Evolutionary conservation across 2,888 invertebrate genomes (phyloP).

Genomic region (Polymixis flavicincta): DNA sequence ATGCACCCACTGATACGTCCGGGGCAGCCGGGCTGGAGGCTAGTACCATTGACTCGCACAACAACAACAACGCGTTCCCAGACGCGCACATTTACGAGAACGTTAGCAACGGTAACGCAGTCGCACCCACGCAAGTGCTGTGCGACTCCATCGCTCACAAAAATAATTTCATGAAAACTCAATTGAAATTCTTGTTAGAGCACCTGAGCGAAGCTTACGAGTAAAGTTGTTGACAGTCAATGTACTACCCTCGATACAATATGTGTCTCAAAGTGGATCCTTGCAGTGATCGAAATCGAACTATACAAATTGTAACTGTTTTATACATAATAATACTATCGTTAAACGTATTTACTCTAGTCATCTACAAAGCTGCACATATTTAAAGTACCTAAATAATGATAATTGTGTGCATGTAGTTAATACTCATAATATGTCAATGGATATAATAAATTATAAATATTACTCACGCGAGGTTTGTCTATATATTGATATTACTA

Average conservation of each 20-base stretch:
- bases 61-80: slow-evolving; percentile 80
- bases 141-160: slow-evolving; percentile 89
- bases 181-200: slow-evolving; percentile 92
- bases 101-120: slow-evolving; percentile 88
- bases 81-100: slow-evolving; percentile 81
- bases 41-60: slow-evolving; percentile 84
- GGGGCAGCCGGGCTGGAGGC: slow-evolving; percentile 81
- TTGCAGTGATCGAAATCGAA: slow-evolving; percentile 90
- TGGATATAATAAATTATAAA: slow-evolving; percentile 79
- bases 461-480: slow-evolving; percentile 80
- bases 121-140: slow-evolving; percentile 86
- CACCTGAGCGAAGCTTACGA: slow-evolving; percentile 92
- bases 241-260: slow-evolving; percentile 87
- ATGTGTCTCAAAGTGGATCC: slow-evolving; percentile 88
- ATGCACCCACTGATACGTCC: slow-evolving; percentile 81
- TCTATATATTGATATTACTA: slow-evolving; percentile 78
- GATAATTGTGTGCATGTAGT: slow-evolving; percentile 86
- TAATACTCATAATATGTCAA: slow-evolving; percentile 86
- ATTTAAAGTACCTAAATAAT: slow-evolving; percentile 81
- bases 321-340: slow-evolving; percentile 84
- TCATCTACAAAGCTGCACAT: slow-evolving; percentile 90
- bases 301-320: slow-evolving; percentile 85
- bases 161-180: slow-evolving; percentile 87
- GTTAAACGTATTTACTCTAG: slow-evolving; percentile 89
- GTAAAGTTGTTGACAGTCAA: slow-evolving; percentile 86